These are phyloP conservation scores for Drosophila carrolli DNA, from an alignment of 1,140 invertebrate species.

Conservation along the genomic window DNA sequence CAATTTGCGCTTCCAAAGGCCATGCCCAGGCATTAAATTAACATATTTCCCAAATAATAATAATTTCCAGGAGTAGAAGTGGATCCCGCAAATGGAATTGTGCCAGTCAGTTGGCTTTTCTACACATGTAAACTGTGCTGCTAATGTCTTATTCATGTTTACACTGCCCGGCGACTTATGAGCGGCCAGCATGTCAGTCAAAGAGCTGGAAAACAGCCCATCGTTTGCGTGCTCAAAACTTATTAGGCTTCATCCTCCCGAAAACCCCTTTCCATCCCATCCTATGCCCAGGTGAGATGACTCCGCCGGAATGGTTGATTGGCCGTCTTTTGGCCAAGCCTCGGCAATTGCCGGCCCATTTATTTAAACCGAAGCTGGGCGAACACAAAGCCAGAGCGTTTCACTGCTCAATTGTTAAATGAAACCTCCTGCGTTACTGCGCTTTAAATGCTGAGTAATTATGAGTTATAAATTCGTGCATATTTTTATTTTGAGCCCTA, in stretches of 20 bases:
- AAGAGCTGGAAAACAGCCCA: conserved; percentile 44
- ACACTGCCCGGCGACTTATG: conserved; percentile 57
- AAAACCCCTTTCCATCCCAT: neutral
- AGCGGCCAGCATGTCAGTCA: conserved; percentile 36
- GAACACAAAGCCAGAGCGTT: conserved; percentile 21
- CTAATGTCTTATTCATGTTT: conserved; percentile 83
- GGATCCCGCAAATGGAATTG: conserved; percentile 46
- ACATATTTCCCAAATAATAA: conserved; percentile 82
- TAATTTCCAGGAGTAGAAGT: conserved; percentile 53
- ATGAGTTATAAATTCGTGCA: conserved; percentile 31
- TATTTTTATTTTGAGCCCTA: conserved; percentile 5
- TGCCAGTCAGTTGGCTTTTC: conserved; percentile 44
- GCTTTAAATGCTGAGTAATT: conserved; percentile 24
- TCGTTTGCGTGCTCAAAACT: conserved; percentile 76
- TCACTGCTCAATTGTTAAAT: conserved; percentile 39
- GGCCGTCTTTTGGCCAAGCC: conserved; percentile 32
- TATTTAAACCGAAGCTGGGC: conserved; percentile 35
- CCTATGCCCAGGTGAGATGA: conserved; percentile 10
- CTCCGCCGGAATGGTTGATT: conserved; percentile 23
- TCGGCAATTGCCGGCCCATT: conserved; percentile 50
- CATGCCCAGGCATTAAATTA: conserved; percentile 76
- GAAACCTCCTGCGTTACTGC: conserved; percentile 23
- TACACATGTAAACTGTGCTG: conserved; percentile 70
- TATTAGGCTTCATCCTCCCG: conserved; percentile 52
- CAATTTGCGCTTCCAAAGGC: conserved; percentile 44